Percentiles rank a stretch among this genome's conserved stretches.
These are phyloP conservation scores for Magallana ariakensis DNA, from an alignment of 1,140 invertebrate species.

Conservation along the genomic window DNA sequence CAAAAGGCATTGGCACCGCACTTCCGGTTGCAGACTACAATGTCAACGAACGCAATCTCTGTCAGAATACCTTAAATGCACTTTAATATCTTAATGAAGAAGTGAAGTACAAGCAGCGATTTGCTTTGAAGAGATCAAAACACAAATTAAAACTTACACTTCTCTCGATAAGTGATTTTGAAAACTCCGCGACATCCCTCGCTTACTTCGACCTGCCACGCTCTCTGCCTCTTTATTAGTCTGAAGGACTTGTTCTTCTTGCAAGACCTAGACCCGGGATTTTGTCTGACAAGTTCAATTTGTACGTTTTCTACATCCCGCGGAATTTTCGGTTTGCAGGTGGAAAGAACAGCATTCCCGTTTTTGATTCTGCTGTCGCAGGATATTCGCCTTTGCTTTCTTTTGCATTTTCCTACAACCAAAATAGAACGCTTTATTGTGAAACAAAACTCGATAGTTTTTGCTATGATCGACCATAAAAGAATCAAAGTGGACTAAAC, in stretches of 20 bases:
- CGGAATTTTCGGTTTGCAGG: not conserved
- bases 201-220: not conserved
- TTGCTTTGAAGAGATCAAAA: not conserved
- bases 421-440: not conserved
- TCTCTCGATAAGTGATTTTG: not conserved
- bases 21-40: not conserved
- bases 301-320: not conserved
- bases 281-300: not conserved
- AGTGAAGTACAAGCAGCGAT: too few species aligned
- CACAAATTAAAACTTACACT: not conserved
- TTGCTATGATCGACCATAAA: too few species aligned
- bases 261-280: not conserved
- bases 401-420: not conserved
- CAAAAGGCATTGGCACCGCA: not conserved
- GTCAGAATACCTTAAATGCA: too few species aligned
- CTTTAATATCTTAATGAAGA: too few species aligned
- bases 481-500: too few species aligned
- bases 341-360: not conserved
- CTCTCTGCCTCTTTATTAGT: not conserved
- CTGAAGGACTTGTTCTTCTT: not conserved
- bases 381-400: not conserved
- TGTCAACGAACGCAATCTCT: not conserved
- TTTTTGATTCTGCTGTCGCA: not conserved
- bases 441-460: too few species aligned
- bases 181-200: not conserved